These are phyloP conservation scores for Acrocera orbiculus DNA, from an alignment of 2,888 invertebrate species.

Conservation along the genomic window DNA sequence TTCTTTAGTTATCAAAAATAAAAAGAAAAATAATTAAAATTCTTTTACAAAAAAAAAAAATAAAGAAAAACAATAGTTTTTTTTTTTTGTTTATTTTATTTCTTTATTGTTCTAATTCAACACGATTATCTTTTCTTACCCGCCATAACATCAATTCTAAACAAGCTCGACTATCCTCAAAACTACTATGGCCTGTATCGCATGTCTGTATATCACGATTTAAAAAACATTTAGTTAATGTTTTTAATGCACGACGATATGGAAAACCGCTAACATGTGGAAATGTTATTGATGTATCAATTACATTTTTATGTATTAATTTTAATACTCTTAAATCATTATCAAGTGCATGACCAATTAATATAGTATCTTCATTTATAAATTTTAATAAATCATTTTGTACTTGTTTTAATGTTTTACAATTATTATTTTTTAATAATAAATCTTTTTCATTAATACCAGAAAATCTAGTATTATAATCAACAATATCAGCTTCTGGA, in stretches of 20 bases:
- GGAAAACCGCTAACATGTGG: conserved; percentile 76
- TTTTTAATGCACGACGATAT: conserved; percentile 63
- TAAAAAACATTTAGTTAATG: conserved; percentile 52
- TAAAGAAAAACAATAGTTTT: conserved; percentile 7
- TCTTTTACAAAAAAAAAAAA: too few species aligned
- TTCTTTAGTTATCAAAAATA: background rate
- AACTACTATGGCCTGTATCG: conserved; percentile 69
- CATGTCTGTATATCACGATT: conserved; percentile 65
- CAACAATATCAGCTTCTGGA: conserved; percentile 68
- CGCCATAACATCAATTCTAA: conserved; percentile 76
- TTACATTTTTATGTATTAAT: conserved; percentile 62
- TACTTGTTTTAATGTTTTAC: conserved; percentile 56
- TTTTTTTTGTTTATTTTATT: too few species aligned
- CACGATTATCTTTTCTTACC: conserved; percentile 47
- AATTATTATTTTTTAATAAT: conserved; percentile 35
- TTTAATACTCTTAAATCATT: conserved; percentile 80
- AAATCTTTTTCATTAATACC: conserved; percentile 62
- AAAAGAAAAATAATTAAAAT: conserved; percentile 2
- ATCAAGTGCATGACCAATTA: conserved; percentile 90
- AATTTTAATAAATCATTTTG: conserved; percentile 72
- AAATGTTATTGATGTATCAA: conserved; percentile 81
- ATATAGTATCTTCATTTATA: conserved; percentile 64
- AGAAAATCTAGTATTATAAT: conserved; percentile 90
- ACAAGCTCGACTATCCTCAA: conserved; percentile 82
- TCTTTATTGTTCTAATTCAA: too few species aligned